Conservation (phyloP, 2,797 vertebrate genomes). For the Cossypha polioptera region DNA sequence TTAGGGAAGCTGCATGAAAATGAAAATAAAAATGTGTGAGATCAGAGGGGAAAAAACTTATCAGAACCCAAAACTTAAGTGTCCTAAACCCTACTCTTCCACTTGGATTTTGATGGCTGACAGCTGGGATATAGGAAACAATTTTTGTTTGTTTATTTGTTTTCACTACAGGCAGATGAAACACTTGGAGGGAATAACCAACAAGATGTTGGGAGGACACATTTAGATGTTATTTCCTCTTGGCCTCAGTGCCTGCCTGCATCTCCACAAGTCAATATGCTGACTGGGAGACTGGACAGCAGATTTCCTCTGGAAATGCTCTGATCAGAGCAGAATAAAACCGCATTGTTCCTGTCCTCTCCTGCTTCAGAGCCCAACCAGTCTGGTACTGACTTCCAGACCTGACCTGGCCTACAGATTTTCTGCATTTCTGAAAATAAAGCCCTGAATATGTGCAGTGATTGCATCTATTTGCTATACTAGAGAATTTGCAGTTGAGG, state of each 20-base stretch:
- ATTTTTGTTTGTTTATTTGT: constrained; percentile 43
- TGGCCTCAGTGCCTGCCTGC: not conserved
- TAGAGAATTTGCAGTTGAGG: not conserved
- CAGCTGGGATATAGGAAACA: not conserved
- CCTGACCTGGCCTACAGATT: not conserved
- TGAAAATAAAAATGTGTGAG: not conserved
- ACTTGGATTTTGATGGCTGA: not conserved
- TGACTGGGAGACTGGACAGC: not conserved
- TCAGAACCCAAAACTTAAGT: not conserved
- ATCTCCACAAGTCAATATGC: not conserved
- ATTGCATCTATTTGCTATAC: not conserved
- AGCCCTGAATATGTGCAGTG: not conserved
- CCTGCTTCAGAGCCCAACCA: not conserved
- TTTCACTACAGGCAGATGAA: constrained; percentile 6
- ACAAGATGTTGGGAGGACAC: not conserved
- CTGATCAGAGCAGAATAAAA: not conserved
- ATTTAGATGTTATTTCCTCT: not conserved
- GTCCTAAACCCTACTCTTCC: not conserved
- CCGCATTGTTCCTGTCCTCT: not conserved
- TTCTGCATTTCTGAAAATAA: not conserved
- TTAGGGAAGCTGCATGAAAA: not conserved
- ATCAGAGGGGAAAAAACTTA: not conserved
- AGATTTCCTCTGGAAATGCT: not conserved
- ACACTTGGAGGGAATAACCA: not conserved
- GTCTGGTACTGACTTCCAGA: not conserved